A percentile compares a stretch with the other conserved stretches of the same genome.
phyloP scores from a whole-genome alignment of 2,888 invertebrate genomes.

The Eupithecia tripunctaria region DNA sequence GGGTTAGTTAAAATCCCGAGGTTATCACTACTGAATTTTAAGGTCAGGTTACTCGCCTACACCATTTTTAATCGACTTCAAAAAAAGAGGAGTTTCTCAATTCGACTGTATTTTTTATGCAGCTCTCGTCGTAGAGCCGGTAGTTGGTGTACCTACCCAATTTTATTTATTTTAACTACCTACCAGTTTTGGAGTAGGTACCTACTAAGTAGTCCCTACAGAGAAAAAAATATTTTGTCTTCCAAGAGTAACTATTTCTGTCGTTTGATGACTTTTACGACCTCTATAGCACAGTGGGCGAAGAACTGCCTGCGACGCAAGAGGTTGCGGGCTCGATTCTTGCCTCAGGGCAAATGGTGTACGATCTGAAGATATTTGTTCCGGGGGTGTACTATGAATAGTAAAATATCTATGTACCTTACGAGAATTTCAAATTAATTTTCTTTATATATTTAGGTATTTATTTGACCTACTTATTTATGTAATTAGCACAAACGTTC shows the following conservation, averaged over 20 bases:
- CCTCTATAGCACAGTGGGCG: neutral
- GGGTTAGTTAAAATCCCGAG: neutral
- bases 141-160: neutral
- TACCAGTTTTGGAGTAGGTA: neutral
- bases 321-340: neutral
- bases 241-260: too few species aligned
- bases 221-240: too few species aligned
- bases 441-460: neutral
- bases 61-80: too few species aligned
- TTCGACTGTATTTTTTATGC: too few species aligned
- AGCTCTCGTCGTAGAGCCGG: neutral
- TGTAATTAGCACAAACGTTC: neutral
- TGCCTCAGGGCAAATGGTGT: neutral
- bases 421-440: neutral
- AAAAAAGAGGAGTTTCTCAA: too few species aligned
- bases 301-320: neutral
- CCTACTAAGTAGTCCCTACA: too few species aligned
- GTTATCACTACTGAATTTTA: neutral
- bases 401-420: neutral
- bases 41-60: neutral
- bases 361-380: neutral
- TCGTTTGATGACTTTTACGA: neutral
- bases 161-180: neutral
- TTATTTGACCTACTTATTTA: too few species aligned
- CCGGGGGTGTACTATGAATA: neutral